Base-by-base conservation (phyloP, 2,888 invertebrate species). In the Crematogaster levior region DNA sequence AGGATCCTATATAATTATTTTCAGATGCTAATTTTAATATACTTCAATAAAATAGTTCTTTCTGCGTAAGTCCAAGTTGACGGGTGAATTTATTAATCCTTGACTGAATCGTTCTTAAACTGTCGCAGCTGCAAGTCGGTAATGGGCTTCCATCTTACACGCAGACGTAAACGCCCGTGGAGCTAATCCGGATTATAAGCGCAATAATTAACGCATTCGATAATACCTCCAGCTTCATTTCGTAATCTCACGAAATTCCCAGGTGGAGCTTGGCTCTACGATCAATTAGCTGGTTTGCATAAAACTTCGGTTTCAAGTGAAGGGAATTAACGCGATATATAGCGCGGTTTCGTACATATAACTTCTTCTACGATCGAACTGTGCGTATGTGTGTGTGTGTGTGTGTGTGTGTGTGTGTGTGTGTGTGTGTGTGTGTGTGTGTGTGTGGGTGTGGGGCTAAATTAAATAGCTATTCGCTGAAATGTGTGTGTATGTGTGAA, bases 151-250 rank as follows among this genome's bases (percentile, higher is more conserved):
- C 72, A 83, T 85, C 83, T 81, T 75, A 48, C 65, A 18, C 21
- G 40, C 61, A 34, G 21, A 66, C 51, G 27, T 48, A 75, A 72
- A 68, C 40, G 70, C 58, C 51, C 61, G 24, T 61, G 37, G 46
- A 60, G 61, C 53, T 53, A 84, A 83, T 75, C 84, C 53, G 82
- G 85, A 79, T 85, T 85, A 86, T 81, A 80, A 65, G 60, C 75
- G 56, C 37, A 30, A 85, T 85, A 84, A 86, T 84, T 73, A 84
- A 86, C 84, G 75, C 72, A 53, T 48, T 58, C 79, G 51, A 24
- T 84, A 82, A 85, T 84, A 79, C 75, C 75, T 81, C 51, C 70
- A 53, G 77, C 43, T 75, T 58, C 63, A 58, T 70, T 77, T 84
- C 66, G n/a, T 72, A 81, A 84, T 74, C 61, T 73, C 68, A 61